Conservation (phyloP, 2,113 vertebrate genomes). For the Garra rufa region DNA sequence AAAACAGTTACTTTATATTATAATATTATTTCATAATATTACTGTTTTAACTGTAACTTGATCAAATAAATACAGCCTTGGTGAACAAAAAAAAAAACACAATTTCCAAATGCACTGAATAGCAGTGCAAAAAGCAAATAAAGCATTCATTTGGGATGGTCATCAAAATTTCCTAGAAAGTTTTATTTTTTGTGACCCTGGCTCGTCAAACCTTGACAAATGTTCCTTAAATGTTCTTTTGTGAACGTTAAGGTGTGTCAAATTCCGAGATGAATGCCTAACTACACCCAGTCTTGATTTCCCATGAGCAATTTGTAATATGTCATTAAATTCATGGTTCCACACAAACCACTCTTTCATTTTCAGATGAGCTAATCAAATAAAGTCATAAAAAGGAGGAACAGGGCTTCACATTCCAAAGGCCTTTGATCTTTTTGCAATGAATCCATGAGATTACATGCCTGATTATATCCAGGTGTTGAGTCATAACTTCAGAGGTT, state of each 20-base stretch:
- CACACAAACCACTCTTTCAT: constrained; percentile 34
- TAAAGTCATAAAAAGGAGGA: constrained; percentile 56
- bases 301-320: constrained; percentile 29
- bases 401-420: constrained; percentile 56
- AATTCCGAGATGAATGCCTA: constrained; percentile 5
- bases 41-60: not conserved
- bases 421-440: constrained; percentile 61
- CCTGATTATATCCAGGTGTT: constrained; percentile 62
- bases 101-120: not conserved
- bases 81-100: not conserved
- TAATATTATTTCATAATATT: not conserved
- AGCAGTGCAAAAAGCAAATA: not conserved
- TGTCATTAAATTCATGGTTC: constrained; percentile 31
- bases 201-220: not conserved
- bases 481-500: constrained; percentile 57
- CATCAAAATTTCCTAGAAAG: not conserved
- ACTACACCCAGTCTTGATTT: constrained; percentile 12
- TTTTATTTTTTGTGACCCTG: not conserved
- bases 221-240: constrained; percentile 23
- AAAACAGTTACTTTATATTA: not conserved
- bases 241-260: constrained; percentile 33
- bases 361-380: constrained; percentile 57
- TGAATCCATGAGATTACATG: constrained; percentile 59
- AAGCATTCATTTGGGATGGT: not conserved
- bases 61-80: not conserved